A percentile compares a stretch with the other conserved stretches of the same genome.
Evolutionary conservation across 2,113 vertebrate genomes (phyloP).

Genomic region (Cochlearius cochlearius): DNA sequence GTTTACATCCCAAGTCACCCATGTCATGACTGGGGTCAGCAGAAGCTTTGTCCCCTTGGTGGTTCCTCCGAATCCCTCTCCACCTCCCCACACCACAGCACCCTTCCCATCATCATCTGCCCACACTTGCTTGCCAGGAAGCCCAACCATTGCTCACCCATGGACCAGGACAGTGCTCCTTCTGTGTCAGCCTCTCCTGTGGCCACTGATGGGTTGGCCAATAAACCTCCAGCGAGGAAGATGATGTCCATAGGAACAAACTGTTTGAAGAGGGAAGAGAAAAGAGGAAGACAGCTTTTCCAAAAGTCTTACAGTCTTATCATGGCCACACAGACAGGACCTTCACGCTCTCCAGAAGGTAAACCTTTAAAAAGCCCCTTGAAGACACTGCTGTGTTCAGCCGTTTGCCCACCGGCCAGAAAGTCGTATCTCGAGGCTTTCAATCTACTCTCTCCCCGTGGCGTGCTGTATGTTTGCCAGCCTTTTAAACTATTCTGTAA

Average conservation of each 20-base stretch:
- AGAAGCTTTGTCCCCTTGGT: neutral
- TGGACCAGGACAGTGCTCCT: neutral
- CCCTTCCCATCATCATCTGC: neutral
- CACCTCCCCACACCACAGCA: neutral
- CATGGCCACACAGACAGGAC: neutral
- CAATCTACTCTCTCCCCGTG: neutral
- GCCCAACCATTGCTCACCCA: neutral
- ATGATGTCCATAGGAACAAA: neutral
- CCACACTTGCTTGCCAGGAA: neutral
- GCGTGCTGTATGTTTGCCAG: neutral
- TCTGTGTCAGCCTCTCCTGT: neutral
- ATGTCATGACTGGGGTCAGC: accelerated
- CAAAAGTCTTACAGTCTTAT: neutral
- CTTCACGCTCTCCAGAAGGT: neutral
- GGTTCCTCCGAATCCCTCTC: neutral
- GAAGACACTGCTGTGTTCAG: neutral
- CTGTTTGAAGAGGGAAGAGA: neutral
- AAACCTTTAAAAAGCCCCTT: neutral
- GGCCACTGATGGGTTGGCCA: neutral
- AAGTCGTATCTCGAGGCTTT: neutral
- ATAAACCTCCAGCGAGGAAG: neutral
- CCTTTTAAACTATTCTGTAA: neutral
- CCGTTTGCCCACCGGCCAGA: neutral
- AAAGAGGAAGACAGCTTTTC: neutral
- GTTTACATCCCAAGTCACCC: neutral